Evolutionary conservation across 2,888 invertebrate species (phyloP).

Genomic region (Tuta absoluta): DNA sequence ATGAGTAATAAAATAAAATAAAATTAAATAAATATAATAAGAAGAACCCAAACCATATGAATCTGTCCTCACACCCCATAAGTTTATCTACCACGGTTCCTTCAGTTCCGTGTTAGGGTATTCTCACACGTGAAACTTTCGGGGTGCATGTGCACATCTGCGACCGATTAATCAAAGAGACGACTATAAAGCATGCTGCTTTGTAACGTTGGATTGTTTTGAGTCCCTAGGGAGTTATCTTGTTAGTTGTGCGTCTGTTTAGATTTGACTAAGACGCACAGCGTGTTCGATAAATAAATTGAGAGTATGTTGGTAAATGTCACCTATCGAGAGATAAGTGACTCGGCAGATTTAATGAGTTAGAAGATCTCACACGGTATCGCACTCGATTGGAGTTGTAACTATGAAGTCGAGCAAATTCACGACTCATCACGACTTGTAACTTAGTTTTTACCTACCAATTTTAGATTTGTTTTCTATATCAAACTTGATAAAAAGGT

Average conservation of each 20-base stretch:
- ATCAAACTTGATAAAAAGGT: too few species aligned
- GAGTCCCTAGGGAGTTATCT: not conserved
- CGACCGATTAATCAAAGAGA: conserved; percentile 18
- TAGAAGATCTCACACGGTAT: too few species aligned
- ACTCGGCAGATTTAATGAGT: too few species aligned
- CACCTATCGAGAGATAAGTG: too few species aligned
- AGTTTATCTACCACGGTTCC: conserved; percentile 7
- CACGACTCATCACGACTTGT: too few species aligned
- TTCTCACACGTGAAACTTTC: conserved; percentile 15
- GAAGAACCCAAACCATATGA: not conserved
- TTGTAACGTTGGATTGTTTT: conserved; percentile 11
- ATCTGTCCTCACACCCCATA: conserved; percentile 13
- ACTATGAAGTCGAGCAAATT: too few species aligned
- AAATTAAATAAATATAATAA: too few species aligned
- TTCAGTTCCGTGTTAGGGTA: conserved; percentile 6
- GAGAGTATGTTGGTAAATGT: not conserved
- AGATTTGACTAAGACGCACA: not conserved
- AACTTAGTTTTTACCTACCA: too few species aligned
- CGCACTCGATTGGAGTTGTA: too few species aligned
- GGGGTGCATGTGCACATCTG: conserved; percentile 11
- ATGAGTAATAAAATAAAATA: too few species aligned
- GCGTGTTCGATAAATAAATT: not conserved
- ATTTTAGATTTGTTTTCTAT: too few species aligned
- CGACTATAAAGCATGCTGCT: conserved; percentile 7
- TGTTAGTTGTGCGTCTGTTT: not conserved